Percentiles rank a stretch among this genome's conserved stretches.
These are phyloP conservation scores for Plutomurus gul DNA, from an alignment of 1,140 invertebrate species.

Conservation along the genomic window DNA sequence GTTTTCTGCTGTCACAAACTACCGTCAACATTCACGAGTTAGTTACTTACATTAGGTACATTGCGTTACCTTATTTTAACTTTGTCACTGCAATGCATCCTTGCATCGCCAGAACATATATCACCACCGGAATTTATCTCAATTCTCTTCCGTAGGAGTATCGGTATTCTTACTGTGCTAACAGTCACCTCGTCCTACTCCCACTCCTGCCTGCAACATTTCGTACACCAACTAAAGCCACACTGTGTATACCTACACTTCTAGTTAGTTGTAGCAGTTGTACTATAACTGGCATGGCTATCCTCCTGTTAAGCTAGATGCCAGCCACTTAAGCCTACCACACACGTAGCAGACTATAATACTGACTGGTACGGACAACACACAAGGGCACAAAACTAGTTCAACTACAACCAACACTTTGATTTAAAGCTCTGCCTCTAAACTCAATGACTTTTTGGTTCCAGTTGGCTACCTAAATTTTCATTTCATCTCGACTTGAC, in stretches of 20 bases:
- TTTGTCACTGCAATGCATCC: slow-evolving; percentile 25
- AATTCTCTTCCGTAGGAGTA: too few species aligned
- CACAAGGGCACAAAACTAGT: not conserved
- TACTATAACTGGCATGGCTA: too few species aligned
- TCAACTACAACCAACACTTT: not conserved
- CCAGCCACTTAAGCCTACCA: too few species aligned
- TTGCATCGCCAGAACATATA: slow-evolving; percentile 20
- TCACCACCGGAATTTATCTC: not conserved
- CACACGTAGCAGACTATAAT: too few species aligned
- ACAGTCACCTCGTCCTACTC: too few species aligned
- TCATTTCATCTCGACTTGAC: slow-evolving; percentile 20
- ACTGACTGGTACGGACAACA: too few species aligned
- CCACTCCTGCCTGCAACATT: too few species aligned
- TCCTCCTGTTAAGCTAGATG: too few species aligned
- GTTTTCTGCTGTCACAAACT: slow-evolving; percentile 13
- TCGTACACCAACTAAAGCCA: too few species aligned
- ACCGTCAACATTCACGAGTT: slow-evolving; percentile 13
- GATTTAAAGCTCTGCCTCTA: slow-evolving; percentile 9
- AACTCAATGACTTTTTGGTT: slow-evolving; percentile 24
- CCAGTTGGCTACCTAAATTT: slow-evolving; percentile 19
- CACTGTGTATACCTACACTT: too few species aligned
- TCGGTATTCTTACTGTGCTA: too few species aligned
- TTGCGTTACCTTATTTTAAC: not conserved
- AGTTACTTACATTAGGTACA: not conserved
- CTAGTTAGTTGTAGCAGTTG: too few species aligned